phyloP scores from a whole-genome alignment of 2,797 vertebrate genomes.

The Gallinago stenura region DNA sequence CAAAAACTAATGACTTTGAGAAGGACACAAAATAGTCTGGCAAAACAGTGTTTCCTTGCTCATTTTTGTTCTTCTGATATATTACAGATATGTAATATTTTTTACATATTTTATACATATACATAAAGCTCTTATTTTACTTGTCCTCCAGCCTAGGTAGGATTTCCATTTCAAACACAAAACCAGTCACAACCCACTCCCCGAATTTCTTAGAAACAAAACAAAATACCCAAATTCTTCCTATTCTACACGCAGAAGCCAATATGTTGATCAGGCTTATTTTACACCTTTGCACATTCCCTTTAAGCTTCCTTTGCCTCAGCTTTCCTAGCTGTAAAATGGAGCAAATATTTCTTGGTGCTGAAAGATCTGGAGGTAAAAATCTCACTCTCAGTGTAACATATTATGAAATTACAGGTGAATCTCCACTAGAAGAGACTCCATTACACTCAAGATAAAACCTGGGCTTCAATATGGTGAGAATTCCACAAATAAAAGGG shows the following conservation, averaged over 20 bases:
- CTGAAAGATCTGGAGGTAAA: background rate
- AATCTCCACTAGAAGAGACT: background rate
- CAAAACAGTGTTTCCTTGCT: background rate
- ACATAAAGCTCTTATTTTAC: background rate
- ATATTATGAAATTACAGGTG: background rate
- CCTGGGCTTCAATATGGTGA: background rate
- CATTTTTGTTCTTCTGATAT: background rate
- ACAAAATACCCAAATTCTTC: background rate
- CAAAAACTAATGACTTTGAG: background rate
- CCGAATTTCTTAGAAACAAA: background rate
- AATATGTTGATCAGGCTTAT: background rate
- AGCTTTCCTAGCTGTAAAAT: background rate
- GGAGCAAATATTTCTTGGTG: background rate
- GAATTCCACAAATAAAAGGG: background rate
- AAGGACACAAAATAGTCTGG: background rate
- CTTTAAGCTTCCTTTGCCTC: background rate
- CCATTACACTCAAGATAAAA: background rate
- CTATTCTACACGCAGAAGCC: background rate
- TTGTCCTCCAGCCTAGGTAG: background rate
- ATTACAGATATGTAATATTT: background rate
- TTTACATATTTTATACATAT: too few relatives aligned
- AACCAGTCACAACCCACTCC: background rate
- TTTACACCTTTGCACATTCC: background rate
- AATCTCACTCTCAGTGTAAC: background rate
- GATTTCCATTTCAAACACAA: background rate